Conservation (phyloP, 1,140 invertebrate species). For the Drosophila lini region DNA sequence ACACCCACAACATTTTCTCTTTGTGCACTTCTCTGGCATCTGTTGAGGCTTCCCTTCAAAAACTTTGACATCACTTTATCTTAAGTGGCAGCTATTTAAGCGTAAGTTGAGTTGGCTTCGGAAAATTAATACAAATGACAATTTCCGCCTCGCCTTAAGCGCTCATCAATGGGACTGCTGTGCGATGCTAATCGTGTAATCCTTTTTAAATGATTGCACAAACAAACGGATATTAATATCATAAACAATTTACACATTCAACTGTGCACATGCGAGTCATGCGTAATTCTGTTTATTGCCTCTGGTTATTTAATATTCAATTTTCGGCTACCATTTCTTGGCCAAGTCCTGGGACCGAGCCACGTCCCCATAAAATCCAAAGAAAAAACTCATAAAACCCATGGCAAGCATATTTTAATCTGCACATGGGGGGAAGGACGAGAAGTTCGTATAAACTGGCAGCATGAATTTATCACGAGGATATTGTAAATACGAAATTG, state of each 20-base stretch:
- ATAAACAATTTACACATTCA: slow-evolving; percentile 63
- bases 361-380: slow-evolving; percentile 34
- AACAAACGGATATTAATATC: slow-evolving; percentile 73
- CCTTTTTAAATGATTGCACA: slow-evolving; percentile 65
- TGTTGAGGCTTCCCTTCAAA: slow-evolving; percentile 31
- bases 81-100: slow-evolving; percentile 17
- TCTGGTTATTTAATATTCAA: slow-evolving; percentile 67
- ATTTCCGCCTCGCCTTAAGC: slow-evolving; percentile 60
- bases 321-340: slow-evolving; percentile 44
- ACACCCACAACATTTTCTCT: slow-evolving; percentile 4
- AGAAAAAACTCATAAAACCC: slow-evolving; percentile 61
- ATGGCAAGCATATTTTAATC: slow-evolving; percentile 64
- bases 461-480: slow-evolving; percentile 37
- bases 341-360: slow-evolving; percentile 10
- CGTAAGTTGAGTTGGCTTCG: background rate
- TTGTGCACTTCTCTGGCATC: slow-evolving; percentile 15
- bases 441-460: slow-evolving; percentile 7
- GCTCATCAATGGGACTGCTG: slow-evolving; percentile 53
- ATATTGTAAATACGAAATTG: slow-evolving; percentile 42
- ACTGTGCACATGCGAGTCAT: slow-evolving; percentile 6
- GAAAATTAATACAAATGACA: slow-evolving; percentile 62
- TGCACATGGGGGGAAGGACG: slow-evolving; percentile 13
- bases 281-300: slow-evolving; percentile 49
- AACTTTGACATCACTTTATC: slow-evolving; percentile 35
- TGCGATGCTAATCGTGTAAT: slow-evolving; percentile 59